Conservation (phyloP, 1,140 invertebrate species). For the Atopsyche davidsoni region DNA sequence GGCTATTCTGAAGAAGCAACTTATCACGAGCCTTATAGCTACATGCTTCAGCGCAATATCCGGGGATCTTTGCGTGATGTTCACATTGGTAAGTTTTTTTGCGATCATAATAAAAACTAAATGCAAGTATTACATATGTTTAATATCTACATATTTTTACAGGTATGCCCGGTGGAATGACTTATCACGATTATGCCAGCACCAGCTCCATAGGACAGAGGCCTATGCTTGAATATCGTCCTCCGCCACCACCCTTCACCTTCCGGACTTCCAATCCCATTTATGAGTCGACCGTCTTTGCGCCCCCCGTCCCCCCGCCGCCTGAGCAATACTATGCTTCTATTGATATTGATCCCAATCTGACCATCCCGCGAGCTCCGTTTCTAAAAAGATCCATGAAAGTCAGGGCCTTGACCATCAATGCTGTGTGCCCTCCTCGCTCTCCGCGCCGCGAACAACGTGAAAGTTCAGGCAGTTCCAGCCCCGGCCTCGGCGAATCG, state of each 20-base stretch:
- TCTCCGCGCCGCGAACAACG: too few relatives aligned
- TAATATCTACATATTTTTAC: too few relatives aligned
- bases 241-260: conserved; percentile 27
- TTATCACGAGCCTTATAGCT: conserved; percentile 17
- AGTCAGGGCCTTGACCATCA: too few relatives aligned
- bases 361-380: conserved; percentile 1
- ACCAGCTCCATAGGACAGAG: too few relatives aligned
- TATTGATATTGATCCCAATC: conserved; percentile 36
- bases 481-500: conserved; percentile 4
- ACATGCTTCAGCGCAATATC: conserved; percentile 1
- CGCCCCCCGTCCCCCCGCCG: conserved; percentile 62
- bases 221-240: too few relatives aligned
- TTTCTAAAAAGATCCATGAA: too few relatives aligned
- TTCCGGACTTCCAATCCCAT: conserved; percentile 10
- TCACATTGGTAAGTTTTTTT: too few relatives aligned
- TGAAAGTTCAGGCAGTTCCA: conserved; percentile 8
- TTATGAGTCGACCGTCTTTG: conserved; percentile 28
- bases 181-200: too few relatives aligned
- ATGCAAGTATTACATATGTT: too few relatives aligned
- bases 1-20: conserved; percentile 17
- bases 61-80: too few relatives aligned
- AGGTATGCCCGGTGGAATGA: too few relatives aligned
- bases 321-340: conserved; percentile 71
- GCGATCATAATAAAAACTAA: too few relatives aligned
- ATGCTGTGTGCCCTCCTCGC: neutral